Conservation (phyloP, 2,797 vertebrate genomes). For the Vireo griseus region DNA sequence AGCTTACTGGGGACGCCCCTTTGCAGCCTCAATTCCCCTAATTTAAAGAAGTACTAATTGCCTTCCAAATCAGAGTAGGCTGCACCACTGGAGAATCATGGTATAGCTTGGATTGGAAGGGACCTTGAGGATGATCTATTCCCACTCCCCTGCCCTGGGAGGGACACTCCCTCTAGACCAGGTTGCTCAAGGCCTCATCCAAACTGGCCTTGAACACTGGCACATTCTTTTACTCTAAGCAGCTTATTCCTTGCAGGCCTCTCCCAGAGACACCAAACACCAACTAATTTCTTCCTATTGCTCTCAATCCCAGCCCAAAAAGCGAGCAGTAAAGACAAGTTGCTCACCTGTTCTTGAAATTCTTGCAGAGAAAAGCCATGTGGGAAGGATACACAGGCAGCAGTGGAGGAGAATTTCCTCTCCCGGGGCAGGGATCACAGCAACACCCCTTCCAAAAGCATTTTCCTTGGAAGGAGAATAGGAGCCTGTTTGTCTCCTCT, state of each 20-base stretch:
- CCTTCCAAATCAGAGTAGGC: background rate
- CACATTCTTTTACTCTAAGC: background rate
- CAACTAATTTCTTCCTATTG: background rate
- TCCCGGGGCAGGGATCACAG: background rate
- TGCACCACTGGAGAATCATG: background rate
- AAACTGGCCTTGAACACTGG: background rate
- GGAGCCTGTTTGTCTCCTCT: constrained; percentile 10
- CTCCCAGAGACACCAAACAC: background rate
- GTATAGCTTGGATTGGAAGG: background rate
- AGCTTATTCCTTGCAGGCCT: background rate
- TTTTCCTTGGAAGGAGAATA: constrained; percentile 22
- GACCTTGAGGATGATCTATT: background rate
- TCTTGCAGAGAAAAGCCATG: background rate
- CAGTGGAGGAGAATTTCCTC: background rate
- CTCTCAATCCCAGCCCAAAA: background rate
- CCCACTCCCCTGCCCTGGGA: background rate
- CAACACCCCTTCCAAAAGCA: background rate
- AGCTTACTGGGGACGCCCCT: background rate
- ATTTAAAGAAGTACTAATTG: background rate
- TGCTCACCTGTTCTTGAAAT: background rate
- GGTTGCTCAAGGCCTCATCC: background rate
- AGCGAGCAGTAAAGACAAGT: background rate
- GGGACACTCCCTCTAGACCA: background rate
- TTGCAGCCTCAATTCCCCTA: background rate
- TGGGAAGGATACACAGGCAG: background rate